These are phyloP conservation scores for Hirtodrosophila alboralis DNA, from an alignment of 2,888 invertebrate species.

Conservation along the genomic window DNA sequence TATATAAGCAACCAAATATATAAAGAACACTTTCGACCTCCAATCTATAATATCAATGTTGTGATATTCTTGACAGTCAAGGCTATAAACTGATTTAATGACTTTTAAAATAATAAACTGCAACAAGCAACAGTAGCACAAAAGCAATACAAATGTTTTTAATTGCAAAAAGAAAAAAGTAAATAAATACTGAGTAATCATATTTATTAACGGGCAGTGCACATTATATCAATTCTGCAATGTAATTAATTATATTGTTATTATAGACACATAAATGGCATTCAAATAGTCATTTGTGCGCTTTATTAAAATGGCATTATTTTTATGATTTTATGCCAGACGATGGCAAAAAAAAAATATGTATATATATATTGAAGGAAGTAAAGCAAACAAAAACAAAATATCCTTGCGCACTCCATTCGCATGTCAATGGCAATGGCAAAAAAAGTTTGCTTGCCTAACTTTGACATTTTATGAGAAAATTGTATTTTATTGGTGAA, in stretches of 20 bases:
- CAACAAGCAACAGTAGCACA: background rate
- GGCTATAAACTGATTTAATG: too few species aligned
- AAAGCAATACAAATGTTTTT: background rate
- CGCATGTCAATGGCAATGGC: slow-evolving; percentile 31
- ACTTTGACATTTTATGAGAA: slow-evolving; percentile 56
- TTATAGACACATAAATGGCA: slow-evolving; percentile 30
- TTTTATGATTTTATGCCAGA: slow-evolving; percentile 31
- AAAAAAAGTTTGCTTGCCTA: slow-evolving; percentile 39
- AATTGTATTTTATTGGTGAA: slow-evolving; percentile 53
- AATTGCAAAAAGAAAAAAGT: slow-evolving; percentile 12
- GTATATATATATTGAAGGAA: slow-evolving; percentile 8
- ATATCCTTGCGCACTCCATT: slow-evolving; percentile 23
- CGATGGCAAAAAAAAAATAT: slow-evolving; percentile 8
- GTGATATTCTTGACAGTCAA: too few species aligned
- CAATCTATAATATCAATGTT: too few species aligned
- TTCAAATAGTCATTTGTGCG: slow-evolving; percentile 26
- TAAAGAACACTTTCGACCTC: too few species aligned
- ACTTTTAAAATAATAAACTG: too few species aligned
- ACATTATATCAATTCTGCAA: slow-evolving; percentile 14
- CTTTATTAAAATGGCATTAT: slow-evolving; percentile 57
- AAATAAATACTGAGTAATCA: slow-evolving; percentile 23
- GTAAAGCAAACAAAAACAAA: slow-evolving; percentile 15
- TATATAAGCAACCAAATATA: too few species aligned
- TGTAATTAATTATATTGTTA: slow-evolving; percentile 52
- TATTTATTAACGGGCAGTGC: slow-evolving; percentile 20